Conservation (phyloP, 2,113 vertebrate genomes). For the Ameiurus melas region DNA sequence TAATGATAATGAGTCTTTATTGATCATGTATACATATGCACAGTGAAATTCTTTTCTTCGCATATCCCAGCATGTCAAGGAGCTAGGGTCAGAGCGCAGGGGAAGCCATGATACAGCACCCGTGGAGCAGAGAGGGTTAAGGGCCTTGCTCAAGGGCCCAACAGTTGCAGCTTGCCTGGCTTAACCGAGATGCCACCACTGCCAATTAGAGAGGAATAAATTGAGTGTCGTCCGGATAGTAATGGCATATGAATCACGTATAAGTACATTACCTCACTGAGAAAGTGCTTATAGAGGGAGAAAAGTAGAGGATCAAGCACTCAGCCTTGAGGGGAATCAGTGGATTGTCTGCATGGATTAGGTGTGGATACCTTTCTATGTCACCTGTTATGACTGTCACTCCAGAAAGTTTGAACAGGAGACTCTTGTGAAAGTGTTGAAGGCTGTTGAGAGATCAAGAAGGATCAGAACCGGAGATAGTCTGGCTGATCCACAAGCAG, state of each 20-base stretch:
- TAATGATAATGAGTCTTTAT: too few species aligned
- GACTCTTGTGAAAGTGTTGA: neutral
- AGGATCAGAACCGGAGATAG: neutral
- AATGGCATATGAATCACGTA: neutral
- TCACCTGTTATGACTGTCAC: neutral
- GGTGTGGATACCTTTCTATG: neutral
- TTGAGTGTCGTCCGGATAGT: neutral
- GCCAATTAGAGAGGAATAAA: neutral
- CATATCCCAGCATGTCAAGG: too few species aligned
- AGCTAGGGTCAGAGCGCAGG: too few species aligned
- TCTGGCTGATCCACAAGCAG: neutral
- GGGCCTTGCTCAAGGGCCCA: too few species aligned
- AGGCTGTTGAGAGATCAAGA: neutral
- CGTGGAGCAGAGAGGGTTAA: too few species aligned
- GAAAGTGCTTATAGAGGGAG: neutral
- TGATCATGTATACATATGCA: too few species aligned
- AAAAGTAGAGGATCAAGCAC: neutral
- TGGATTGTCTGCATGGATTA: neutral
- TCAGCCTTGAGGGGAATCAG: neutral
- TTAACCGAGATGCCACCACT: too few species aligned
- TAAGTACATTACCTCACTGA: neutral
- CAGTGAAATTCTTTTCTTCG: too few species aligned
- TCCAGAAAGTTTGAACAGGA: neutral
- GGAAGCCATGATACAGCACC: too few species aligned
- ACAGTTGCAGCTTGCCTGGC: too few species aligned